These are phyloP conservation scores for Callinectes sapidus DNA, from an alignment of 2,888 invertebrate genomes.

Conservation along the genomic window DNA sequence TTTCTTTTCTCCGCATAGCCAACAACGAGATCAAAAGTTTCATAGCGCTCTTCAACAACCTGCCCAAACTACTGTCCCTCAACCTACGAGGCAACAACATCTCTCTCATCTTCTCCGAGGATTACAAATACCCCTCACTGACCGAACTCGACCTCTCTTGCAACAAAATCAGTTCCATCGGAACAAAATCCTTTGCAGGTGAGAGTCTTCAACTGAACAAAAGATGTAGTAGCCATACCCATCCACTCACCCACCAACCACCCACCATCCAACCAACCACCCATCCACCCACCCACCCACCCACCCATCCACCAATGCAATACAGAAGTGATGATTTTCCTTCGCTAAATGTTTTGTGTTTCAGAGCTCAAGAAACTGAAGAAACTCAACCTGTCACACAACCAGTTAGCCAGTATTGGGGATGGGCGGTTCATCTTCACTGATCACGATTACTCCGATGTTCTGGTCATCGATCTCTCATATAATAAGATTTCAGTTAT, in stretches of 20 bases:
- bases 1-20: constrained; percentile 9
- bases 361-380: constrained; percentile 49
- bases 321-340: not conserved
- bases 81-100: constrained; percentile 49
- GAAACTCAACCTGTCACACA: constrained; percentile 32
- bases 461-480: constrained; percentile 45
- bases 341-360: not conserved
- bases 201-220: not conserved
- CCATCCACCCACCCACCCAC: not conserved
- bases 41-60: constrained; percentile 47
- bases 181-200: constrained; percentile 59
- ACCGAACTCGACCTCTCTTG: constrained; percentile 49
- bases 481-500: constrained; percentile 32
- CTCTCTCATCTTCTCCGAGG: constrained; percentile 47
- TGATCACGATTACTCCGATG: constrained; percentile 36
- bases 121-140: constrained; percentile 53
- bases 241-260: too few relatives aligned
- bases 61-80: constrained; percentile 50
- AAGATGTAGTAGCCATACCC: not conserved
- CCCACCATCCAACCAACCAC: not conserved
- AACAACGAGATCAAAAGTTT: constrained; percentile 54
- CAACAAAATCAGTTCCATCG: constrained; percentile 51
- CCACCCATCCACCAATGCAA: not conserved
- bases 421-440: constrained; percentile 47
- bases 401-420: constrained; percentile 41